Percentiles rank a stretch among this genome's conserved stretches.
Evolutionary conservation across 2,888 invertebrate species (phyloP).

Genomic region (Drosophila acutilabella): DNA sequence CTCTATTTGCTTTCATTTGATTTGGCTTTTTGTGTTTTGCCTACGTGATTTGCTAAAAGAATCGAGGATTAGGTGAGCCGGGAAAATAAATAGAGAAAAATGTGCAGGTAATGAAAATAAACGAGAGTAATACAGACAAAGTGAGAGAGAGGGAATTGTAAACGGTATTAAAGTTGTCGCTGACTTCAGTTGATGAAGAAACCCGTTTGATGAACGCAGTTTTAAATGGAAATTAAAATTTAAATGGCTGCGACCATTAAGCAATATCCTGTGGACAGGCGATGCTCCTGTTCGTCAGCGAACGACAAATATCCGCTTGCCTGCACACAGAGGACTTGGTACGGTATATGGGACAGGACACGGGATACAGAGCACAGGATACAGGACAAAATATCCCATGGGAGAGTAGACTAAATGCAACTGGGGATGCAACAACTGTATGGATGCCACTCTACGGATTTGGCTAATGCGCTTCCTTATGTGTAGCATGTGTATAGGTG

Average conservation of each 20-base stretch:
- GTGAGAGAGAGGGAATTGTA: background rate
- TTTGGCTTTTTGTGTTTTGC: constrained; percentile 18
- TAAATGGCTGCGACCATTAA: constrained; percentile 76
- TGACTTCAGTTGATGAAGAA: background rate
- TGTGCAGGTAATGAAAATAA: constrained; percentile 61
- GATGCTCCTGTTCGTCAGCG: constrained; percentile 18
- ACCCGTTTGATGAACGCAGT: constrained; percentile 16
- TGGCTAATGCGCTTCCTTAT: constrained; percentile 55
- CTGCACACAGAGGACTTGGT: constrained; percentile 25
- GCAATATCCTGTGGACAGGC: constrained; percentile 60
- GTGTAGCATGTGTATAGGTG: constrained; percentile 20
- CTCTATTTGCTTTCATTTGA: constrained; percentile 30
- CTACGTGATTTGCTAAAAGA: constrained; percentile 74
- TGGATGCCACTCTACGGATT: constrained; percentile 56
- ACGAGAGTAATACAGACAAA: constrained; percentile 25
- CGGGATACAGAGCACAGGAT: constrained; percentile 8
- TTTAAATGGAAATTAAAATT: constrained; percentile 58
- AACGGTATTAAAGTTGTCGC: constrained; percentile 29
- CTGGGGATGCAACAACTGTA: constrained; percentile 40
- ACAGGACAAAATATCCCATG: constrained; percentile 13
- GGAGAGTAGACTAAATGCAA: constrained; percentile 20
- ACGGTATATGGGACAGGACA: constrained; percentile 24
- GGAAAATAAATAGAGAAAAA: constrained; percentile 12
- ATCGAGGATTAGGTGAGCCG: constrained; percentile 60
- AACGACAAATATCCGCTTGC: constrained; percentile 57